phyloP scores from a whole-genome alignment of 1,140 invertebrate species.

The Cyrtorhinus lividipennis region DNA sequence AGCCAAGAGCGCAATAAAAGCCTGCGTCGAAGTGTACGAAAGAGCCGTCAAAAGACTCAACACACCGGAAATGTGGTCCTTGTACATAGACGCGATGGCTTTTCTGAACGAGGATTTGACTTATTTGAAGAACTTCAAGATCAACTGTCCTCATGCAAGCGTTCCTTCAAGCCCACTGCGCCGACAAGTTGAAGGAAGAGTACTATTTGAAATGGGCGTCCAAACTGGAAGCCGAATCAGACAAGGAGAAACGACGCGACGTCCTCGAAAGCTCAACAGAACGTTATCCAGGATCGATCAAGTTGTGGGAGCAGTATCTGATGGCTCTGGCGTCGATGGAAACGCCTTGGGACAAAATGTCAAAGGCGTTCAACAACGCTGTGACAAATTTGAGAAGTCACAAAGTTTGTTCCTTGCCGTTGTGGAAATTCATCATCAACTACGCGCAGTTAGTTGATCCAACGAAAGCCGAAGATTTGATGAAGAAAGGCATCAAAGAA shows the following conservation, averaged over 20 bases:
- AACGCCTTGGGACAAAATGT: background rate
- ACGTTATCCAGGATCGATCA: background rate
- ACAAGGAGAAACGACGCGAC: background rate
- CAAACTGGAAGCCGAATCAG: conserved; percentile 17
- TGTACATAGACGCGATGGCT: conserved; percentile 36
- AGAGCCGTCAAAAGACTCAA: conserved; percentile 37
- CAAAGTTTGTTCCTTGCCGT: conserved; percentile 30
- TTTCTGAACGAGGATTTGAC: conserved; percentile 32
- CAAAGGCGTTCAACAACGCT: background rate
- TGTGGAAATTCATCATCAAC: conserved; percentile 35
- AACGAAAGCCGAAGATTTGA: conserved; percentile 32
- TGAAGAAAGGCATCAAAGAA: conserved; percentile 31
- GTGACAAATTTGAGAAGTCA: conserved; percentile 28
- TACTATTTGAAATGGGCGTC: conserved; percentile 35
- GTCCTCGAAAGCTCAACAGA: background rate
- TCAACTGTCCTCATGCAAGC: conserved; percentile 34
- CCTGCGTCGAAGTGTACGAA: conserved; percentile 32
- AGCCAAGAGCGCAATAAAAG: conserved; percentile 7
- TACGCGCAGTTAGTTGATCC: conserved; percentile 31
- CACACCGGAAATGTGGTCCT: conserved; percentile 37
- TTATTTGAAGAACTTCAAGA: conserved; percentile 33
- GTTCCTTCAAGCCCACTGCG: conserved; percentile 32
- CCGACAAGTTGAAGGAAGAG: conserved; percentile 34
- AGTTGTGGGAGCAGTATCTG: background rate
- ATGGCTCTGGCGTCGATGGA: background rate